phyloP scores from a whole-genome alignment of 2,797 vertebrate species.

The Buceros bicornis region DNA sequence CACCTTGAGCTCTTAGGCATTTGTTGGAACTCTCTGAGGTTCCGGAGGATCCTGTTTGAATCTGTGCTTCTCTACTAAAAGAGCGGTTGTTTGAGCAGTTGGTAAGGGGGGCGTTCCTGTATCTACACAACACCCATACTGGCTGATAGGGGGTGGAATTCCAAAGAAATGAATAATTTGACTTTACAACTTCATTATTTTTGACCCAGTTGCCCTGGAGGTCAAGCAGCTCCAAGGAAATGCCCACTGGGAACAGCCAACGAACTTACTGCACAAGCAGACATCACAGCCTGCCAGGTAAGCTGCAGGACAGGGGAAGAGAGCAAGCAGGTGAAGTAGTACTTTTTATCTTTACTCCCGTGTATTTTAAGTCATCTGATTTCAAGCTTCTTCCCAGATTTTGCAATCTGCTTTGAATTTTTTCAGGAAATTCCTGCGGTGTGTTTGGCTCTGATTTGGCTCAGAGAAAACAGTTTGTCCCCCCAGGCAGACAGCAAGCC shows the following conservation, averaged over 20 bases:
- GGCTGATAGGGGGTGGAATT: background rate
- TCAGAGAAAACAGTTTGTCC: background rate
- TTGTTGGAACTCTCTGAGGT: background rate
- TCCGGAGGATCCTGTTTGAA: too few relatives aligned
- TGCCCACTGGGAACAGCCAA: slow-evolving; percentile 85
- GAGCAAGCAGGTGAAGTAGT: rapidly evolving
- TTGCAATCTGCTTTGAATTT: background rate
- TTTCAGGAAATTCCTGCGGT: background rate
- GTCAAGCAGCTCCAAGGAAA: slow-evolving; percentile 77
- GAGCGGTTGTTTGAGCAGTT: background rate
- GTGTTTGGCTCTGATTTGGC: background rate
- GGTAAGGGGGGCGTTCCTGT: rapidly evolving
- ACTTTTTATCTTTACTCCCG: rapidly evolving
- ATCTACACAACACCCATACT: rapidly evolving
- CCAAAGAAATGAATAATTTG: background rate
- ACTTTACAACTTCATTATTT: background rate
- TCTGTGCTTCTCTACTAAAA: background rate
- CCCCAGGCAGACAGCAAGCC: background rate
- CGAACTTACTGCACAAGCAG: slow-evolving; percentile 76
- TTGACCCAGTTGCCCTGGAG: slow-evolving; percentile 82
- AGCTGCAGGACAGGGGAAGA: background rate
- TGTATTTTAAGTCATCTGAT: background rate
- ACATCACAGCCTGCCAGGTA: slow-evolving; percentile 85
- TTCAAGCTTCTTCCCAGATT: background rate
- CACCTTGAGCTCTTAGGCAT: background rate